These are phyloP conservation scores for Parambassis ranga DNA, from an alignment of 2,797 vertebrate species.

Conservation along the genomic window DNA sequence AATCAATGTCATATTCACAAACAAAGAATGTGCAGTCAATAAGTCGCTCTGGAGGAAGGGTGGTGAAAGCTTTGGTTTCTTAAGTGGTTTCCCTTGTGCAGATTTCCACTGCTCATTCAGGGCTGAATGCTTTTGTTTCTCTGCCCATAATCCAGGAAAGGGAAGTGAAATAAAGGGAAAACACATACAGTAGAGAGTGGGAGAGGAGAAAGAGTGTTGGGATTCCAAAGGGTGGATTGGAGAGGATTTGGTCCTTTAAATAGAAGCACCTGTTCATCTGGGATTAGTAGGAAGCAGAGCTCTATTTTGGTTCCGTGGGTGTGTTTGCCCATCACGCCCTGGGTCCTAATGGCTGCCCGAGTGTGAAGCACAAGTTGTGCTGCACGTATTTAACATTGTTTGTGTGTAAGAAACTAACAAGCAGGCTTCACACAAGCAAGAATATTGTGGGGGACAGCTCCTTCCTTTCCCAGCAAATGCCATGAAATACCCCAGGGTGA, in stretches of 20 bases:
- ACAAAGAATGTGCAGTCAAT: slow-evolving; percentile 4
- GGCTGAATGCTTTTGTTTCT: slow-evolving; percentile 49
- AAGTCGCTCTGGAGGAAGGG: slow-evolving; percentile 26
- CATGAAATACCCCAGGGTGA: background rate
- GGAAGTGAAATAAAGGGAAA: slow-evolving; percentile 5
- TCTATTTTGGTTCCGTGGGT: slow-evolving; percentile 74
- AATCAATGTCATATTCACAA: slow-evolving; percentile 20
- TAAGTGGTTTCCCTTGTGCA: slow-evolving; percentile 56
- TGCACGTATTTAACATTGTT: slow-evolving; percentile 28
- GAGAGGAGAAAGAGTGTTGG: slow-evolving; percentile 36
- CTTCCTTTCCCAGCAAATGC: background rate
- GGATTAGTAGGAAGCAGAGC: slow-evolving; percentile 78
- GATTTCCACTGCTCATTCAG: slow-evolving; percentile 47
- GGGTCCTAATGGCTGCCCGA: slow-evolving; percentile 43
- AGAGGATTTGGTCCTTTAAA: slow-evolving; percentile 81
- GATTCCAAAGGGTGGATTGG: slow-evolving; percentile 71
- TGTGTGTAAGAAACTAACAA: slow-evolving; percentile 10
- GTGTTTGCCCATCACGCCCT: slow-evolving; percentile 50
- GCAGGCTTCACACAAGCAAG: slow-evolving; percentile 1
- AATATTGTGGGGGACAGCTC: background rate
- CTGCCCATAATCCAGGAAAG: slow-evolving; percentile 27
- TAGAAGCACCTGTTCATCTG: slow-evolving; percentile 83
- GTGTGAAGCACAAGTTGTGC: slow-evolving; percentile 19
- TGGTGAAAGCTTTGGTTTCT: slow-evolving; percentile 36
- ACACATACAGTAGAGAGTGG: slow-evolving; percentile 5